These are phyloP conservation scores for Notospermus geniculatus DNA, from an alignment of 1,140 invertebrate genomes.

Conservation along the genomic window DNA sequence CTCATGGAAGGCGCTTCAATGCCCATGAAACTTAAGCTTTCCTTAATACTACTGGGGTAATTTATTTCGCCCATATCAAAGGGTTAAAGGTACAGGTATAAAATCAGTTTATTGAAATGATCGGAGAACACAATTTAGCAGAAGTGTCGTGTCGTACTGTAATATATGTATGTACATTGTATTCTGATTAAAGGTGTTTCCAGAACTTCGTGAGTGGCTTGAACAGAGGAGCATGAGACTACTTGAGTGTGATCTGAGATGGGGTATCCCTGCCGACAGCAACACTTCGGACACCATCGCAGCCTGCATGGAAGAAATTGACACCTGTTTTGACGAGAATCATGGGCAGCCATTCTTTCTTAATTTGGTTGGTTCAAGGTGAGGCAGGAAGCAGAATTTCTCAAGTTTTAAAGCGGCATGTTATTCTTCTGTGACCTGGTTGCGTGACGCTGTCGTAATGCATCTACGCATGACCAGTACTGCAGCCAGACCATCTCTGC, in stretches of 20 bases:
- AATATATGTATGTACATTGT: not conserved
- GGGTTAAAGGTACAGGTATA: not conserved
- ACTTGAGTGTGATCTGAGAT: slow-evolving; percentile 53
- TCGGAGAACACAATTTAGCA: no score
- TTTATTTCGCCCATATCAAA: not conserved
- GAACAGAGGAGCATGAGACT: slow-evolving; percentile 38
- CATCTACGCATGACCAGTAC: no score
- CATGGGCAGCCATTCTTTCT: slow-evolving; percentile 50
- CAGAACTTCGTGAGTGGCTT: slow-evolving; percentile 53
- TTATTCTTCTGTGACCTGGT: no score
- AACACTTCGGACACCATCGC: slow-evolving; percentile 41
- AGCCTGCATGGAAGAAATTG: slow-evolving; percentile 51
- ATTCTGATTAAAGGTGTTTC: slow-evolving; percentile 45
- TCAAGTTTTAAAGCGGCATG: no score
- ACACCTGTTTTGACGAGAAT: slow-evolving; percentile 41
- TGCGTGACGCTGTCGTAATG: no score
- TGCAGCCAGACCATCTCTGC: no score
- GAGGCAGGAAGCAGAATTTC: no score
- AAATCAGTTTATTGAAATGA: no score
- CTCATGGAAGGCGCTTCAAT: no score
- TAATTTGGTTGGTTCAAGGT: slow-evolving; percentile 48
- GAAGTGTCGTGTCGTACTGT: not conserved
- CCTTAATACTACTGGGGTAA: no score
- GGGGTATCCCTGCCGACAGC: slow-evolving; percentile 52
- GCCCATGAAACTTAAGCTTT: no score